These are phyloP conservation scores for Glomeris maerens DNA, from an alignment of 1,140 invertebrate species.

Conservation along the genomic window DNA sequence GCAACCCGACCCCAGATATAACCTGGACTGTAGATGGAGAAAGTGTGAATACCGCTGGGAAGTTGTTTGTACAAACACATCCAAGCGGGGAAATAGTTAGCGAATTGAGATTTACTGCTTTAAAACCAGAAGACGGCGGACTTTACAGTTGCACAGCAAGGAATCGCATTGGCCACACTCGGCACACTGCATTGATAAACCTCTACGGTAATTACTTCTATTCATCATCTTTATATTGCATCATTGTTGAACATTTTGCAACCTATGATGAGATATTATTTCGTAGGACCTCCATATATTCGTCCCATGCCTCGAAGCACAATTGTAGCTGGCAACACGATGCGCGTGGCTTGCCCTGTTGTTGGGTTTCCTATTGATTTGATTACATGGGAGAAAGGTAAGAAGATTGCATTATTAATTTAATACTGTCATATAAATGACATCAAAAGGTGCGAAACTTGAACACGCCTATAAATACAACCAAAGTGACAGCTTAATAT, in stretches of 20 bases:
- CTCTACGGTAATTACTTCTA: conserved; percentile 30
- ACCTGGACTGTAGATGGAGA: conserved; percentile 19
- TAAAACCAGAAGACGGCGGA: conserved; percentile 33
- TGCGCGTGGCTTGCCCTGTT: conserved; percentile 75
- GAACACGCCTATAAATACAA: too few relatives aligned
- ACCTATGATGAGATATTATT: conserved; percentile 5
- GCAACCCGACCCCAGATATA: conserved; percentile 16
- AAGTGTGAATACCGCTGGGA: background rate
- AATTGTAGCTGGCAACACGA: conserved; percentile 78
- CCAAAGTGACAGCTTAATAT: too few relatives aligned
- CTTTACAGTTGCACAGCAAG: conserved; percentile 43
- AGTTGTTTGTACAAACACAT: conserved; percentile 1
- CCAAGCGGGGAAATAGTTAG: conserved; percentile 28
- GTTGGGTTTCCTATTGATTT: conserved; percentile 86
- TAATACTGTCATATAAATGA: too few relatives aligned
- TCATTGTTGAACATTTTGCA: background rate
- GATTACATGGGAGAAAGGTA: conserved; percentile 80
- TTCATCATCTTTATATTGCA: background rate
- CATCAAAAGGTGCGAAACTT: too few relatives aligned
- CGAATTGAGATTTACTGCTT: conserved; percentile 33
- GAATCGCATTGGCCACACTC: conserved; percentile 28
- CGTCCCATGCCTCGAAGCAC: conserved; percentile 85
- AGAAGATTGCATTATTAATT: conserved; percentile 7
- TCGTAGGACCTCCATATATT: conserved; percentile 60
- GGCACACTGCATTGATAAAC: conserved; percentile 28